Evolutionary conservation across 2,113 vertebrate genomes (phyloP).

Genomic region (Eclectus roratus): DNA sequence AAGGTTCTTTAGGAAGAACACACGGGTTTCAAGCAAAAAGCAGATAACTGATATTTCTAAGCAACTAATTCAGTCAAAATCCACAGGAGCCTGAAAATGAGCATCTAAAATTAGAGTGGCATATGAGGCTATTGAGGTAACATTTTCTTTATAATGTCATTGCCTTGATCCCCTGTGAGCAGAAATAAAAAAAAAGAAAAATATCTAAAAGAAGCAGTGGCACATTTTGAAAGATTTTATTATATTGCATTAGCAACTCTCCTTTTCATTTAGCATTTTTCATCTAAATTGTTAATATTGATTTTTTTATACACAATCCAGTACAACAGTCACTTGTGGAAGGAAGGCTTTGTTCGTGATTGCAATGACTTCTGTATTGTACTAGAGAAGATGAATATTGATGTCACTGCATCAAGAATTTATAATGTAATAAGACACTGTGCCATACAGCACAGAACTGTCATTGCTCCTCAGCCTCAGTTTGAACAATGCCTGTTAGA

Average conservation of each 20-base stretch:
- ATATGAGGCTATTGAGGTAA: not conserved
- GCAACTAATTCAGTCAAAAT: not conserved
- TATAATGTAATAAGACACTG: constrained; percentile 41
- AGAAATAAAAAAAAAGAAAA: not conserved
- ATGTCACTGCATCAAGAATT: constrained; percentile 14
- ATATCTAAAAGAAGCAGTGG: not conserved
- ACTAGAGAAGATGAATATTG: constrained; percentile 45
- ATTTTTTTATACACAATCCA: constrained; percentile 10
- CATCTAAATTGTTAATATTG: constrained; percentile 47
- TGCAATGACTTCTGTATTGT: constrained; percentile 27
- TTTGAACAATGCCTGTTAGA: not conserved
- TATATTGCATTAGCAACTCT: not conserved
- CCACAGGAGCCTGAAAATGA: not conserved
- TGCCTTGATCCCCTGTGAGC: not conserved
- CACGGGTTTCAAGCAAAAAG: not conserved
- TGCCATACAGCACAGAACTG: not conserved
- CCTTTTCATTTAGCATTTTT: constrained; percentile 39
- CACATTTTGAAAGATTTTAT: constrained; percentile 1
- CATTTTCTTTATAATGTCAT: not conserved
- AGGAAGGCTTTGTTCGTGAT: constrained; percentile 33
- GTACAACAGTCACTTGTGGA: constrained; percentile 5
- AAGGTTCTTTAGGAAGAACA: not conserved
- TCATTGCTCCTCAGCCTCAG: not conserved
- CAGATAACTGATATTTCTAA: not conserved
- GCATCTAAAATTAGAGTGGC: not conserved